Evolutionary conservation across 2,888 invertebrate species (phyloP), one percentile per base, ranked within the genome.

Genomic region (Nephrotoma flavescens): DNA sequence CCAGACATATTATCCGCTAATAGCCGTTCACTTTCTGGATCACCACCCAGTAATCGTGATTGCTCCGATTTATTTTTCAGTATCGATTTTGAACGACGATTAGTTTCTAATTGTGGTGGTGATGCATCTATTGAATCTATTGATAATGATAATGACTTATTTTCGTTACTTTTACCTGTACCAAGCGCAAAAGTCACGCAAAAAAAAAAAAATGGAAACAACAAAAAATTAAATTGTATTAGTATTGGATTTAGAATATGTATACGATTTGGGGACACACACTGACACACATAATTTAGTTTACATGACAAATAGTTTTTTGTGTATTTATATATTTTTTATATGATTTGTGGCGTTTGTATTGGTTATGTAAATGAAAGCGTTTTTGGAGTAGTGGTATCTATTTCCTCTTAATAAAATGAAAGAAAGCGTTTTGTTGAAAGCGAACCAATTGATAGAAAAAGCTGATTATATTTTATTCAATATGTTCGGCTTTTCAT

Each of bases 21-120:
- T 86, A 96, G 93, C 88, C 95, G 94, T 91, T 96, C 96, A 89
- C 95, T 95, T 91, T 96, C 96, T 87, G 95, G 95, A 91, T 96
- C 96, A 87, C 92, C 91, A 87, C 92, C 91, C 42, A 92, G 91
- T 57, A 92, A 90, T 88, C 92, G 92, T 89, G 93, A 92, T 89
- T 94, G 92, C 89, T 95, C 95, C 86, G 95, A 95, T 91, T 95
- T 96, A 89, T 92, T 92, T 92, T 96, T 96, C 89, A 96, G 91
- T 90, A 96, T 96, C 88, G 96, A 96, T 91, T 95, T 96, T 87
- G 95, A 95, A 89, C 94, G 93, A 47, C 94, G 92, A 89, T 95
- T 94, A 87, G 93, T 93, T 89, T 95, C 95, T 89, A 94, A 91
- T 90, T 94, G 94, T 83, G 94, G 94, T 83, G 94, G 94, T 89